These are phyloP conservation scores for Odontamblyopus lacepedii DNA, from an alignment of 2,797 vertebrate genomes.

Conservation along the genomic window DNA sequence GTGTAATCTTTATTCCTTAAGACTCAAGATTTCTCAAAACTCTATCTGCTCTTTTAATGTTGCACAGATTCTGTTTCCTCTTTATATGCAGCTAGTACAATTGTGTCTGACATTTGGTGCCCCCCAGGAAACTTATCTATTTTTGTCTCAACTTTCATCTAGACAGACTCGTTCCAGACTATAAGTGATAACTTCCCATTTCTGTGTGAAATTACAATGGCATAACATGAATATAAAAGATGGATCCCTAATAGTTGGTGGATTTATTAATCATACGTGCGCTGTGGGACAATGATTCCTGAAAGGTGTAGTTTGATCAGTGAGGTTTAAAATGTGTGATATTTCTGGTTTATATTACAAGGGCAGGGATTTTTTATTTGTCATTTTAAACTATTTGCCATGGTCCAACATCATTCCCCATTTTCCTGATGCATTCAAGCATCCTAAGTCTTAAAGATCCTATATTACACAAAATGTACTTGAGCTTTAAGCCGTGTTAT, in stretches of 20 bases:
- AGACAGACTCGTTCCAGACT: slow-evolving; percentile 9
- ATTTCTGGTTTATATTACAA: not conserved
- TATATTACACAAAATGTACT: no score
- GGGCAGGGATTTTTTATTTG: not conserved
- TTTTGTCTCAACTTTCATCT: slow-evolving; percentile 29
- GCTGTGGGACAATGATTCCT: slow-evolving; percentile 16
- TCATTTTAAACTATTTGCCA: no score
- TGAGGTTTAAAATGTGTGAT: not conserved
- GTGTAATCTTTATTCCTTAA: not conserved
- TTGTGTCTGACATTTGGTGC: slow-evolving; percentile 12
- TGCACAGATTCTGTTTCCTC: not conserved
- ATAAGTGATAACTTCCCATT: slow-evolving; percentile 17
- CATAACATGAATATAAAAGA: slow-evolving; percentile 11
- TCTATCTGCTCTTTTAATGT: not conserved
- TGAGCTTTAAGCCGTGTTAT: no score
- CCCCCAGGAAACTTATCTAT: slow-evolving; percentile 20
- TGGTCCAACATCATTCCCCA: no score
- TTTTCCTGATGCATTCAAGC: no score
- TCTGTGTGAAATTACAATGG: not conserved
- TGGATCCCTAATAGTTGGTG: slow-evolving; percentile 15
- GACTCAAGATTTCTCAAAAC: not conserved
- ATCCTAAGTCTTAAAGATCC: no score
- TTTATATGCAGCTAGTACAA: slow-evolving; percentile 13
- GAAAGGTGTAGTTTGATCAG: not conserved
- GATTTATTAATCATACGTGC: slow-evolving; percentile 16